Conservation (phyloP, 2,113 vertebrate species). For the Nesogale talazaci region DNA sequence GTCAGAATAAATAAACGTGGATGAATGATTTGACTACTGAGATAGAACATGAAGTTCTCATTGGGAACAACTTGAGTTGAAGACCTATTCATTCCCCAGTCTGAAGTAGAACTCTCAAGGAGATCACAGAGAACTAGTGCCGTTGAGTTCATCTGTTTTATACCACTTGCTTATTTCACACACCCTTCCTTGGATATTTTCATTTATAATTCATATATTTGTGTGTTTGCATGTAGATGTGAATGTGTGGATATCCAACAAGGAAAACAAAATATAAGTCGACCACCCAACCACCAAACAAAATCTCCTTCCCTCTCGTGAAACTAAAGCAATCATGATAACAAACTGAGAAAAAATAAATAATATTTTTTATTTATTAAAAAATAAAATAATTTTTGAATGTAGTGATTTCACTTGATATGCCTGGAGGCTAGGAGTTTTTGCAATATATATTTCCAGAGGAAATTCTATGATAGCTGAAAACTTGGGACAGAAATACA, state of each 20-base stretch:
- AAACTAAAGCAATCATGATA: constrained; percentile 45
- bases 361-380: too few relatives aligned
- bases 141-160: neutral
- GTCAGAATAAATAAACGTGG: constrained; percentile 29
- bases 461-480: neutral
- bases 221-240: neutral
- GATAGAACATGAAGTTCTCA: neutral
- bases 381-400: neutral
- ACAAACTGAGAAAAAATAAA: too few relatives aligned
- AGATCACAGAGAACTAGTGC: neutral
- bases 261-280: too few relatives aligned
- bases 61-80: constrained; percentile 5
- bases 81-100: constrained; percentile 25
- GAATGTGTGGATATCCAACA: too few relatives aligned
- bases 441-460: constrained; percentile 38
- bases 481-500: neutral
- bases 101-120: constrained; percentile 7
- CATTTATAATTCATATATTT: neutral
- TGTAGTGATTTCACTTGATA: constrained; percentile 1
- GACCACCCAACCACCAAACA: neutral
- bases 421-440: neutral
- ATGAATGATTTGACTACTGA: neutral
- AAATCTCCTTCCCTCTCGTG: neutral
- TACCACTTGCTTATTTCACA: constrained; percentile 14
- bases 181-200: neutral